A percentile compares a stretch with the other conserved stretches of the same genome.
Evolutionary conservation across 2,888 invertebrate species (phyloP).

Genomic region (Hydrotaea cyrtoneurina): DNA sequence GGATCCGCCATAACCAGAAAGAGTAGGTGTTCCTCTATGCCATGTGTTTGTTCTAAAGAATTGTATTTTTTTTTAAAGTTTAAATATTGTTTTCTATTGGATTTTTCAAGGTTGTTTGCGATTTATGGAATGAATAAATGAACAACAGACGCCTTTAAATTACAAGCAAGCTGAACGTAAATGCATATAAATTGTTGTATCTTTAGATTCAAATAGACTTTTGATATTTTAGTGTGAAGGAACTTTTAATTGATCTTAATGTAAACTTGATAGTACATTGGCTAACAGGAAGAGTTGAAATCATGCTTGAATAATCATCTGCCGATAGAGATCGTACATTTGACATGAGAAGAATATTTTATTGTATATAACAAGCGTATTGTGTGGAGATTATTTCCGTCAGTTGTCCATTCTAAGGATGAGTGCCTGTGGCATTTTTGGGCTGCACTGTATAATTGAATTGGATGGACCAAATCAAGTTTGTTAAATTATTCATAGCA

Average conservation of each 20-base stretch:
- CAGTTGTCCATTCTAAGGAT: too few relatives aligned
- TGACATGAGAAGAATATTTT: too few relatives aligned
- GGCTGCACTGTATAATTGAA: too few relatives aligned
- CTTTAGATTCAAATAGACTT: neutral
- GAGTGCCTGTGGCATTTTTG: too few relatives aligned
- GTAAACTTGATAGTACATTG: neutral
- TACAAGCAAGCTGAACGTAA: neutral
- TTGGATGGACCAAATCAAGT: too few relatives aligned
- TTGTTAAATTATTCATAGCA: too few relatives aligned
- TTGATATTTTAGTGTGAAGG: neutral
- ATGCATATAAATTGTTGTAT: slow-evolving; percentile 35
- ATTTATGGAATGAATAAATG: neutral
- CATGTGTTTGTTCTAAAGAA: slow-evolving; percentile 47
- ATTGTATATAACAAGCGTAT: too few relatives aligned
- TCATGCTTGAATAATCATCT: too few relatives aligned
- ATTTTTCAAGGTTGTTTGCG: slow-evolving; percentile 59
- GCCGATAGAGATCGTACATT: too few relatives aligned
- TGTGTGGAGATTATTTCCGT: too few relatives aligned
- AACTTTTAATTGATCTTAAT: neutral
- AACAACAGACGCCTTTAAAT: slow-evolving; percentile 5
- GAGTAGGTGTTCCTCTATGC: slow-evolving; percentile 49
- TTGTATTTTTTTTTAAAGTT: slow-evolving; percentile 13
- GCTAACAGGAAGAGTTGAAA: too few relatives aligned
- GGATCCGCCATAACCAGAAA: slow-evolving; percentile 11
- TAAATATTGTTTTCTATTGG: neutral